phyloP scores from a whole-genome alignment of 2,113 vertebrate species.

The Laticauda laticaudata region DNA sequence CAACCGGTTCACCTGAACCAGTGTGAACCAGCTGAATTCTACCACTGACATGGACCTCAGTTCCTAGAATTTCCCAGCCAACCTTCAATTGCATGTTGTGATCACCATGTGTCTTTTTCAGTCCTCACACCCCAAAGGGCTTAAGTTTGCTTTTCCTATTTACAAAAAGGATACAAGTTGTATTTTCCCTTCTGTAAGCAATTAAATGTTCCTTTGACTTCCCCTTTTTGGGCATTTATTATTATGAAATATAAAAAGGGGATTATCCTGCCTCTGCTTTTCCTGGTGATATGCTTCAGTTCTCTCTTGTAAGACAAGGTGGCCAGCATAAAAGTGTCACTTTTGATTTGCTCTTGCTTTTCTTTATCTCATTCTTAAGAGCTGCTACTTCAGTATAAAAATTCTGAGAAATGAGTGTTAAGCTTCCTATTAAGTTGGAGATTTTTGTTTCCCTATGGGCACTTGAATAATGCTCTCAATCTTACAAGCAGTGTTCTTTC shows the following conservation, averaged over 20 bases:
- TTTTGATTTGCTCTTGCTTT: background rate
- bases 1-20: too few relatives aligned
- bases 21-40: too few relatives aligned
- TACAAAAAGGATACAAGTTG: background rate
- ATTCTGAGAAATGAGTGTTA: background rate
- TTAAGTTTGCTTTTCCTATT: background rate
- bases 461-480: background rate
- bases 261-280: background rate
- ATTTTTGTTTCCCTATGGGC: background rate
- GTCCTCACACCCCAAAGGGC: background rate
- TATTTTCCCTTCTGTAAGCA: background rate
- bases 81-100: background rate
- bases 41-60: too few relatives aligned
- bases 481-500: background rate
- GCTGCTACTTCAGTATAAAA: background rate
- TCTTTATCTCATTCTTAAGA: background rate
- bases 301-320: background rate
- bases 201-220: background rate
- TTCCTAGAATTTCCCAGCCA: background rate
- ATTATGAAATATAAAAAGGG: background rate
- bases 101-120: background rate
- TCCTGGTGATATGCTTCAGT: background rate
- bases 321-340: background rate
- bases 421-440: background rate
- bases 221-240: background rate